Conservation (phyloP, 2,113 vertebrate species). For the Tachysurus vachellii region DNA sequence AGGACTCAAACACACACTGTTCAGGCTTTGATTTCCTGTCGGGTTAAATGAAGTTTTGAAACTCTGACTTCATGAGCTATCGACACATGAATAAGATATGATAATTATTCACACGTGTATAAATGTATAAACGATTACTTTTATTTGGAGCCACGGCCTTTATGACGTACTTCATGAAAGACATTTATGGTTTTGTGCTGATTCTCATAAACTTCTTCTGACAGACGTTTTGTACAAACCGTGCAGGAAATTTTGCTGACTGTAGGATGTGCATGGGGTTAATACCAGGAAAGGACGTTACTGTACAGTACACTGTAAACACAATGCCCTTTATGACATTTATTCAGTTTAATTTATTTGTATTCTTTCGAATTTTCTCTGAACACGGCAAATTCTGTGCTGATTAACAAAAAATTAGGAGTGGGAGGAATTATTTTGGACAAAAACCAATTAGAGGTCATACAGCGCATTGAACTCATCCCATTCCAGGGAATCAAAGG, state of each 20-base stretch:
- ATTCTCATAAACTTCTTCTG: background rate
- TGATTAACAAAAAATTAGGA: too few species aligned
- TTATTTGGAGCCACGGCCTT: background rate
- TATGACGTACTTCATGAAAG: background rate
- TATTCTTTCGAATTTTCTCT: too few species aligned
- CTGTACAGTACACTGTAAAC: background rate
- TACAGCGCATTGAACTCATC: too few species aligned
- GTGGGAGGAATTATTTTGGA: too few species aligned
- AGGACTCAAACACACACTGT: background rate
- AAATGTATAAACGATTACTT: background rate
- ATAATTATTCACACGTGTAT: background rate
- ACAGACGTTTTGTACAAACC: background rate
- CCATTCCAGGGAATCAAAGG: too few species aligned
- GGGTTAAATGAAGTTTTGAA: background rate
- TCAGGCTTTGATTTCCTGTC: background rate
- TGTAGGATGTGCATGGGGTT: background rate
- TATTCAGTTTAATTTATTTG: background rate
- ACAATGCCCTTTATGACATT: too few species aligned
- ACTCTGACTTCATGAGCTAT: background rate
- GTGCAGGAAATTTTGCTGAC: background rate
- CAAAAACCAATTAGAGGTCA: too few species aligned
- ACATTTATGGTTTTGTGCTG: background rate
- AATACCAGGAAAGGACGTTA: background rate
- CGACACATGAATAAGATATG: background rate
- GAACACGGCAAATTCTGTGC: too few species aligned